phyloP scores from a whole-genome alignment of 1,140 invertebrate genomes.

The Anthonomus grandis region DNA sequence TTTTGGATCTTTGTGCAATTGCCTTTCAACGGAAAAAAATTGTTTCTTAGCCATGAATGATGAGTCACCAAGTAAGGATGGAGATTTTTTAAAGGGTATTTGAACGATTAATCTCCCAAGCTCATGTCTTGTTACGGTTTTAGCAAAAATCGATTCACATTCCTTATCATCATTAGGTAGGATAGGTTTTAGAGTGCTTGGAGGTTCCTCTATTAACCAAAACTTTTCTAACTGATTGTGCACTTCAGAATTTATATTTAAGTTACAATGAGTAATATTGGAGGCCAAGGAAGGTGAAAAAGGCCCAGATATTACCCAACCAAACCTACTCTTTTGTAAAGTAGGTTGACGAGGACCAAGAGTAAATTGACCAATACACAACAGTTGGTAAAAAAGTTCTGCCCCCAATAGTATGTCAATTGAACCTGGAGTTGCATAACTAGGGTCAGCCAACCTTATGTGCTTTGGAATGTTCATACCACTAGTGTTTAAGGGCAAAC shows the following conservation, averaged over 20 bases:
- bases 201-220: no score
- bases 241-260: no score
- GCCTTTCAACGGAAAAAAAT: background rate
- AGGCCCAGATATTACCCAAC: constrained; percentile 3
- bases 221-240: no score
- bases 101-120: background rate
- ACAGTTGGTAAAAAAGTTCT: background rate
- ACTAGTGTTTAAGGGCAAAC: background rate
- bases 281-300: no score
- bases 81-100: background rate
- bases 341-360: background rate
- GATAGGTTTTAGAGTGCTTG: no score
- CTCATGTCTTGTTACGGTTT: no score
- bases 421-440: background rate
- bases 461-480: background rate
- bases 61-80: background rate
- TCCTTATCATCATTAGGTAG: no score
- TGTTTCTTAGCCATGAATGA: background rate
- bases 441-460: constrained; percentile 3
- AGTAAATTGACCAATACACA: background rate
- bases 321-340: constrained; percentile 6
- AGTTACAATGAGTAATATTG: no score
- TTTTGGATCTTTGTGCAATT: background rate
- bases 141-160: no score
- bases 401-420: constrained; percentile 11